A percentile compares a stretch with the other conserved stretches of the same genome.
These are phyloP conservation scores for Boulengeromyrus knoepffleri DNA, from an alignment of 2,113 vertebrate species.

Conservation along the genomic window DNA sequence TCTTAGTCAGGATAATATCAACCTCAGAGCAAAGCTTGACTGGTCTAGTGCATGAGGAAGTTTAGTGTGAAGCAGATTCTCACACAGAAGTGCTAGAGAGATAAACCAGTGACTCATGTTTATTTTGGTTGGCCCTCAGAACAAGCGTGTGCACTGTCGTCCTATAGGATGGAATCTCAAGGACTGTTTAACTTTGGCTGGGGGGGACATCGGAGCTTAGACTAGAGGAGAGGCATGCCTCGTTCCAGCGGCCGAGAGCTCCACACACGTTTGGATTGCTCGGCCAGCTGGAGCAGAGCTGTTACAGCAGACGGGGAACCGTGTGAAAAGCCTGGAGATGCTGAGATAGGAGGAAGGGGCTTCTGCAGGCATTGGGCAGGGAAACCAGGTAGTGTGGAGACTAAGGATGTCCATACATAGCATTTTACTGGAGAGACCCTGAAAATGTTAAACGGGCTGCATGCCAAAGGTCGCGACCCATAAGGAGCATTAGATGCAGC, in stretches of 20 bases:
- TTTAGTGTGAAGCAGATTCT: background rate
- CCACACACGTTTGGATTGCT: slow-evolving; percentile 3
- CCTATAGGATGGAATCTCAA: slow-evolving; percentile 32
- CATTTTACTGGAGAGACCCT: background rate
- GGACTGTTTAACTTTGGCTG: slow-evolving; percentile 31
- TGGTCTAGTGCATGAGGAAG: background rate
- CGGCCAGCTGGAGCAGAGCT: background rate
- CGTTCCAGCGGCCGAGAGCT: slow-evolving; percentile 9
- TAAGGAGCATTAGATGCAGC: background rate
- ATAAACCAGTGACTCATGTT: background rate
- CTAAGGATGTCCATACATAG: background rate
- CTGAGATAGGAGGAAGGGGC: background rate
- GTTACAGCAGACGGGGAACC: background rate
- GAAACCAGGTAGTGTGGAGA: background rate
- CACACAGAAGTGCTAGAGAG: background rate
- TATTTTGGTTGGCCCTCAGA: background rate
- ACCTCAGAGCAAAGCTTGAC: background rate
- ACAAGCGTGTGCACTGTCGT: background rate
- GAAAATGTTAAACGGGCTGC: background rate
- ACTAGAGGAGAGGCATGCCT: slow-evolving; percentile 13
- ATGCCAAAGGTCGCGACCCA: background rate
- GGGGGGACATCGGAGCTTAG: background rate
- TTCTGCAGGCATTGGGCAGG: background rate
- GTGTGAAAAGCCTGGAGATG: background rate
- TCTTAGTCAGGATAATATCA: background rate